These are phyloP conservation scores for Ecliptopera silaceata DNA, from an alignment of 2,888 invertebrate species.

Conservation along the genomic window DNA sequence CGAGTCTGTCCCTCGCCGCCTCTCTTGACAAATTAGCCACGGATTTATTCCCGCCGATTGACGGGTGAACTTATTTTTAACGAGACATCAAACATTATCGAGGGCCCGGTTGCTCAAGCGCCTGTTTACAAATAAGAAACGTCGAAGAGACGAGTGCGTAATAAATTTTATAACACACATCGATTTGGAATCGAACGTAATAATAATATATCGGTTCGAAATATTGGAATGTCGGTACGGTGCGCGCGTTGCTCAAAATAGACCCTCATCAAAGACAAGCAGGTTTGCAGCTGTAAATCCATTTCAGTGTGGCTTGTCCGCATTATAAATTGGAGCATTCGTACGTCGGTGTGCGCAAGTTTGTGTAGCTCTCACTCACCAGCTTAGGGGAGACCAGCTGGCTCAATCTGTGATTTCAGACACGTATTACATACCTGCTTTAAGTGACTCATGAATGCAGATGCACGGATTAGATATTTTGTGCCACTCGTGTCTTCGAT, in stretches of 20 bases:
- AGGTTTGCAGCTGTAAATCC: slow-evolving; percentile 83
- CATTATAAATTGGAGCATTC: slow-evolving; percentile 78
- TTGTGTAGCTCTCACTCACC: slow-evolving; percentile 42
- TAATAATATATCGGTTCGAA: slow-evolving; percentile 81
- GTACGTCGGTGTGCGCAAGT: slow-evolving; percentile 44
- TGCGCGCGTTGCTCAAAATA: slow-evolving; percentile 78
- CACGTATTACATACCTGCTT: slow-evolving; percentile 38
- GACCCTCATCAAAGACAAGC: slow-evolving; percentile 82
- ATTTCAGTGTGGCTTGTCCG: slow-evolving; percentile 81
- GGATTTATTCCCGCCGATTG: slow-evolving; percentile 76
- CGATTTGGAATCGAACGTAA: slow-evolving; percentile 78
- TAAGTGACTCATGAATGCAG: slow-evolving; percentile 31
- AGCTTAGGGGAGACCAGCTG: slow-evolving; percentile 22
- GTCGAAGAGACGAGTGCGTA: slow-evolving; percentile 77
- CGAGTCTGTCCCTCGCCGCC: slow-evolving; percentile 62
- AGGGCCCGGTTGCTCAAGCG: slow-evolving; percentile 72
- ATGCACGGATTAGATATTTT: slow-evolving; percentile 42
- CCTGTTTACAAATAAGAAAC: slow-evolving; percentile 80
- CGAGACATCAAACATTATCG: slow-evolving; percentile 81
- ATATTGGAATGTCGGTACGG: slow-evolving; percentile 80
- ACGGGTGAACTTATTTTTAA: slow-evolving; percentile 78
- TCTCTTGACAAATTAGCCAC: slow-evolving; percentile 79
- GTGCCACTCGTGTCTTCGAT: background rate
- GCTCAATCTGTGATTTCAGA: slow-evolving; percentile 18
- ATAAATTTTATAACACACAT: slow-evolving; percentile 82